Conservation (phyloP, 2,888 invertebrate genomes). For the Malachius bipustulatus region DNA sequence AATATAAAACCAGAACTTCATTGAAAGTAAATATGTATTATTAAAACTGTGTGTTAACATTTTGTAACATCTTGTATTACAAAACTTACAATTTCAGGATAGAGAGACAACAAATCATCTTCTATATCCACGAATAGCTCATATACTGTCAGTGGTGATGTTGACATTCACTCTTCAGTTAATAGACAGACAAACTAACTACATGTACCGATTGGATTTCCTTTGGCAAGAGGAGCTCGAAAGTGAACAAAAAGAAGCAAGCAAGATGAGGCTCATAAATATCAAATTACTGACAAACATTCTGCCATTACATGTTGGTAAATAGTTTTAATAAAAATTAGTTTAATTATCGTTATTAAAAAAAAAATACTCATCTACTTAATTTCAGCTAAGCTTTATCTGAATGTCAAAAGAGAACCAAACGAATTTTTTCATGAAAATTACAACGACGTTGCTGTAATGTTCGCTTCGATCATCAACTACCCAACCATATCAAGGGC, state of each 20-base stretch:
- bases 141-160: conserved; percentile 60
- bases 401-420: conserved; percentile 54
- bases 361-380: conserved; percentile 11
- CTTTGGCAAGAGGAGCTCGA: conserved; percentile 63
- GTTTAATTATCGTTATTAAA: too few species aligned
- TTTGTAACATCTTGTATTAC: conserved; percentile 6
- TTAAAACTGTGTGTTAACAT: background rate
- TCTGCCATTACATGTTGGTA: conserved; percentile 84
- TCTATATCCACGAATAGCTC: conserved; percentile 55
- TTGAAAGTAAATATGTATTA: too few species aligned
- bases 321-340: too few species aligned
- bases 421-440: conserved; percentile 73
- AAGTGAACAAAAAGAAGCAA: conserved; percentile 74
- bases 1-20: too few species aligned
- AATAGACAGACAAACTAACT: conserved; percentile 81
- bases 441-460: conserved; percentile 82
- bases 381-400: conserved; percentile 59
- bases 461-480: conserved; percentile 77
- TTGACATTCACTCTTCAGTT: conserved; percentile 67
- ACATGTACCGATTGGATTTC: conserved; percentile 74
- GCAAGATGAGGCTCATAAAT: conserved; percentile 77
- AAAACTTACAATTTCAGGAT: conserved; percentile 34
- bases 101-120: conserved; percentile 60
- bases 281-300: conserved; percentile 85
- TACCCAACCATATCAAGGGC: conserved; percentile 43